Evolutionary conservation across 2,797 vertebrate genomes (phyloP), one percentile per base, ranked within the genome.

Genomic region (Tiaroga cobitis): DNA sequence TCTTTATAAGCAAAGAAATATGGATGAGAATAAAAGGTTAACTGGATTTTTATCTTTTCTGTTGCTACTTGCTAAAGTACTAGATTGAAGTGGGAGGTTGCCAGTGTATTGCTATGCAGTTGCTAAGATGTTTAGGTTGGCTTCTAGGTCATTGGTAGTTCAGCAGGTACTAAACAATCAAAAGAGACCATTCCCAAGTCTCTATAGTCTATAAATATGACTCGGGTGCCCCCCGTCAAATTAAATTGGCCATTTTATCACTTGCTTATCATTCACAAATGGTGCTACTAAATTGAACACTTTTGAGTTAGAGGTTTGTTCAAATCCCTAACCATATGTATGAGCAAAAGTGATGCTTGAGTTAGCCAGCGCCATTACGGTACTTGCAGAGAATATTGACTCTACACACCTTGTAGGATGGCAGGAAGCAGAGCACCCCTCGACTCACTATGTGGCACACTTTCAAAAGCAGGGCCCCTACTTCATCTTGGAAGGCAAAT

Each of bases 401-500:
- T 18, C 19, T 72, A 61, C n/a, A 46, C 26, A 85, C 84, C 96
- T 98, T 99, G 86, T 99, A 99, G 5, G 98, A 99, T 9, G 97
- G 97, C 91, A 99, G 85, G 91, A 99, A 99, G 93, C 98, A 99
- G 87, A 99, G 92, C 82, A 99, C 92, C 0, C 97, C 98, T 79
- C 95, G 96, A 91, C 95, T 89, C 43, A 99, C 90, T 0, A 92
- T 93, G 88, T 96, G 96, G 70, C 97, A 99, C 61, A 99, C 94
- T 0, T 95, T 93, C 0, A 98, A 95, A 80, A 99, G 90, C 86
- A 99, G 93, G 0, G 90, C 94, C 0, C 98, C 98, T 79, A 97
- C 96, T 92, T 99, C 98, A 21, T 99, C 98, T 91, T 99, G 98
- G 85, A 99, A 99, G 77, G 94, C 92, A 63, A 95, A 99, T 0